These are phyloP conservation scores for Cygnus olor DNA, from an alignment of 2,797 vertebrate species.

Conservation along the genomic window DNA sequence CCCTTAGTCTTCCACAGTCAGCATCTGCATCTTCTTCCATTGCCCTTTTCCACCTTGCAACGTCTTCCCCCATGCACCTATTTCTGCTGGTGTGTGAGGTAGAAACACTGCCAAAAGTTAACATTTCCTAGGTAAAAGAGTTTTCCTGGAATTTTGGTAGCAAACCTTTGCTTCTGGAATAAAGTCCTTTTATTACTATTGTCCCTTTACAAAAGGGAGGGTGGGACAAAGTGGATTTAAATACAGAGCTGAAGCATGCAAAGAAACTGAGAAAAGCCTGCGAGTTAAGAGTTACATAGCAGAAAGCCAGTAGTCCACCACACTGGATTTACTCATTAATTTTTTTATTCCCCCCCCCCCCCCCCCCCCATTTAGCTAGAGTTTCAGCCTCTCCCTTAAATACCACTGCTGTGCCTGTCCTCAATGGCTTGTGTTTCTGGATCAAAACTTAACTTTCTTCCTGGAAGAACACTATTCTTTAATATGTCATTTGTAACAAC, in stretches of 20 bases:
- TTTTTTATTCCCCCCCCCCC: no score
- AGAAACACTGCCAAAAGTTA: neutral
- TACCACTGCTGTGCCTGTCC: neutral
- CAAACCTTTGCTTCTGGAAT: neutral
- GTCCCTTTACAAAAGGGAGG: neutral
- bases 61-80: neutral
- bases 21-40: neutral
- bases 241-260: neutral
- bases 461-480: neutral
- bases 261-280: neutral
- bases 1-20: neutral
- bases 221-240: neutral
- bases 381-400: neutral
- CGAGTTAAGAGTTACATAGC: neutral
- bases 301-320: neutral
- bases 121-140: neutral
- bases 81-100: neutral
- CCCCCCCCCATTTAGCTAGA: neutral
- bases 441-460: neutral
- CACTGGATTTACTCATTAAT: neutral
- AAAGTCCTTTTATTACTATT: neutral
- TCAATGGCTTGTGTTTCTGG: neutral
- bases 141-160: neutral
- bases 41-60: neutral
- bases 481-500: conserved; percentile 10